Base-by-base conservation (phyloP, 2,797 vertebrate species). In the Sternarchorhynchus goeldii region DNA sequence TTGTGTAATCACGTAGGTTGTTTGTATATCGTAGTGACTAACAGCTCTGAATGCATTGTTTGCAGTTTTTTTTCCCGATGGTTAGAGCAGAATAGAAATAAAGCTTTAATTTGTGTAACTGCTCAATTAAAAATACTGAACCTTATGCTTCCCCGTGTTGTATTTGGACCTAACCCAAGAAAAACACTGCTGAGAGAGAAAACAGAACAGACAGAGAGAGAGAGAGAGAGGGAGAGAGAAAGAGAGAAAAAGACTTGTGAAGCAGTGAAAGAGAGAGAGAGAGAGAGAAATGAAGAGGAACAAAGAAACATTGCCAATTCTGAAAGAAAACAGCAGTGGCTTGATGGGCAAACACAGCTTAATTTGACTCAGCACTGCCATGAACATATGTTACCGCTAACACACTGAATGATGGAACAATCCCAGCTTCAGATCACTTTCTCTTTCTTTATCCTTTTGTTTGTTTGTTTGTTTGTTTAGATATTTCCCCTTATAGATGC, bases 1-100 rank as follows among this genome's bases (percentile, higher is more conserved):
- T 88, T 89, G 84, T 74, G 29, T 71, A 77, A 82, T 65, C 55
- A 84, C 82, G 80, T 64, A 21, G 60, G 83, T 74, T 80, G 70
- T 81, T 82, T 66, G 32, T 18, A 17, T 8, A 16, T 18, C 45
- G 14, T 63, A 63, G 1, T 76, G 25, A 21, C 25, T 53, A 69
- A 69, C 66, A 68, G 45, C 55, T 55, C 41, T n/a, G 29, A 31
- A 6, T n/a, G 50, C 25, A 50, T 56, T 55, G 67, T 70, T 56
- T 55, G 45, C 29, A 29, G 50, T 31, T 20, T 21, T 67, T 45
- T 45, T 67, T 39, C 20, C 45, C 45, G 10, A 18, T 21, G 39
- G 10, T 36, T n/a, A 56, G 67, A 0, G 25, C 16, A 70, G 67
- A 70, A 70, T 56, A 31, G 29, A 62, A 53, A 53, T 74, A 7